Conservation (phyloP, 1,140 invertebrate species). For the Neodiprion fabricii region DNA sequence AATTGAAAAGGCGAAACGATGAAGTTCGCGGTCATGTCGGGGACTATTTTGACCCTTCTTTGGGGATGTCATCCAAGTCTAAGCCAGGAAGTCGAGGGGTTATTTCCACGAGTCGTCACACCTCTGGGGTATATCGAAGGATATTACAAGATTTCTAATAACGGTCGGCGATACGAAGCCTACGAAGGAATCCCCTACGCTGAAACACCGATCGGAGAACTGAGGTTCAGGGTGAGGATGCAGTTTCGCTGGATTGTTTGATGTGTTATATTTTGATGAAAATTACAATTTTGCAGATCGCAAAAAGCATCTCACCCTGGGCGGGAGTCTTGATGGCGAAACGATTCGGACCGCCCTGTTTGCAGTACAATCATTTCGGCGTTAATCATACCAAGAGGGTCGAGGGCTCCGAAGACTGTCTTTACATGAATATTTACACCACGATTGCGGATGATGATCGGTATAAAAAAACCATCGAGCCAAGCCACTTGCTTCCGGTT, state of each 20-base stretch:
- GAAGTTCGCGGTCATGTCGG: too few species aligned
- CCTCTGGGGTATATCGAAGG: constrained; percentile 47
- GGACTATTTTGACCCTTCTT: too few species aligned
- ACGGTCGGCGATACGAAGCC: constrained; percentile 57
- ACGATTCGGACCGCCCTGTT: constrained; percentile 48
- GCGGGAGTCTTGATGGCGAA: constrained; percentile 53
- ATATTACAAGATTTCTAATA: constrained; percentile 46
- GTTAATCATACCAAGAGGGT: constrained; percentile 38
- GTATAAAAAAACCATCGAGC: constrained; percentile 6
- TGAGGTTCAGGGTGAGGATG: constrained; percentile 65
- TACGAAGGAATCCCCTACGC: constrained; percentile 71
- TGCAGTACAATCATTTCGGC: constrained; percentile 49
- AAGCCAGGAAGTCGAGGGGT: constrained; percentile 11
- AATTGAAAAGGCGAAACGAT: too few species aligned
- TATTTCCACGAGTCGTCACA: constrained; percentile 42
- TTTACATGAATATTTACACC: constrained; percentile 67
- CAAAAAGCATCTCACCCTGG: constrained; percentile 53
- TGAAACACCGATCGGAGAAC: constrained; percentile 62
- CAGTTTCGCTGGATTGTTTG: constrained; percentile 46
- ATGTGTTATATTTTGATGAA: constrained; percentile 34
- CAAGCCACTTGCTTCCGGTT: constrained; percentile 38
- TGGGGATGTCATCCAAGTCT: too few species aligned
- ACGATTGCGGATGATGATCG: constrained; percentile 44
- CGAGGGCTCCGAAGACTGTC: constrained; percentile 63
- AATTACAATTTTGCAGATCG: constrained; percentile 48